These are phyloP conservation scores for Euplexia lucipara DNA, from an alignment of 2,888 invertebrate genomes.

Conservation along the genomic window DNA sequence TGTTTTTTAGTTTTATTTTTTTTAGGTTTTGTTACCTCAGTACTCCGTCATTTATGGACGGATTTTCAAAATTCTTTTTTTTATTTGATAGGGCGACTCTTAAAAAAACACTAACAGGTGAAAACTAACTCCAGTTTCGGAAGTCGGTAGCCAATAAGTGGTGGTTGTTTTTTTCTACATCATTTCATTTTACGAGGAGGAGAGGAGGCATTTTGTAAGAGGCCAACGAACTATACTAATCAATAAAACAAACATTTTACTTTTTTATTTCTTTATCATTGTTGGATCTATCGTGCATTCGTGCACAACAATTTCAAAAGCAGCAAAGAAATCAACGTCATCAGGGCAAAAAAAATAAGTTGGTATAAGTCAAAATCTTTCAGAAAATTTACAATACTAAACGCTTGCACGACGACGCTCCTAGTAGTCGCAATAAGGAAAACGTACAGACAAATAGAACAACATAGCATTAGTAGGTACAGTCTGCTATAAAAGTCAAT, in stretches of 20 bases:
- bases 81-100: too few relatives aligned
- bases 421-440: constrained; percentile 44
- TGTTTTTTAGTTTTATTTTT: too few relatives aligned
- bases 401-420: background rate
- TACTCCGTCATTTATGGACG: too few relatives aligned
- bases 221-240: background rate
- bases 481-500: constrained; percentile 5
- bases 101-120: too few relatives aligned
- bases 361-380: background rate
- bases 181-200: too few relatives aligned
- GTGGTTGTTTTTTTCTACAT: too few relatives aligned
- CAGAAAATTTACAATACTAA: background rate
- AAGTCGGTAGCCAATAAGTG: too few relatives aligned
- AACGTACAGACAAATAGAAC: constrained; percentile 48
- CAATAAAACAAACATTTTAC: constrained; percentile 10
- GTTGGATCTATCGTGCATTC: background rate
- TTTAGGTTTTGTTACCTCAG: too few relatives aligned
- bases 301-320: background rate
- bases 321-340: background rate
- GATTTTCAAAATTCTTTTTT: too few relatives aligned
- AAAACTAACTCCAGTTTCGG: too few relatives aligned
- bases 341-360: background rate
- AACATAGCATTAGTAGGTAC: constrained; percentile 49
- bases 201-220: background rate
- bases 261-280: constrained; percentile 1